Evolutionary conservation across 2,888 invertebrate genomes (phyloP), one percentile per base, ranked within the genome.

Genomic region (Thereva unica): DNA sequence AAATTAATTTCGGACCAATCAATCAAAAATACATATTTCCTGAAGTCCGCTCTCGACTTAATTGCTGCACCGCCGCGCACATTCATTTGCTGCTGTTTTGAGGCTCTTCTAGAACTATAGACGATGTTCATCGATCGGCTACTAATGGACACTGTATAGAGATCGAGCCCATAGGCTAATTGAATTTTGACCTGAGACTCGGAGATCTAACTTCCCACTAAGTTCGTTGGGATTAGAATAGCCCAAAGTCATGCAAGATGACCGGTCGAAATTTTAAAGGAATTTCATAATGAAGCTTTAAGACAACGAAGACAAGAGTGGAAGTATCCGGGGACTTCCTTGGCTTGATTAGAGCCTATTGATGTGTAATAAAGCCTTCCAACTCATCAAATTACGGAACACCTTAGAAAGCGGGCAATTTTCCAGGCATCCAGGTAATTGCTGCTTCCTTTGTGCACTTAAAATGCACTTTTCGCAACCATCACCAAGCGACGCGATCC

Each of bases 1-100:
- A 52, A 66, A 66, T 59, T 66, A 59, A 66, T 66, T 66, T 52
- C 66, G 41, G 44, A 9, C 38, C 59, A 66, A 66, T 59, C 66
- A 59, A 66, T 66, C 66, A 66, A 66, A 66, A 66, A 38, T 49
- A n/a, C n/a, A n/a, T n/a, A 23, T 23, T 23, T 23, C 23, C 23
- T 4, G 5, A 34, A 35, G 50, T 50, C 50, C 6, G 34, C 3
- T 50, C n/a, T 5, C 6, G 50, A 50, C 35, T 50, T 50, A 50
- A 50, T 50, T 50, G 35, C 34, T 50, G 50, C 50, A 10, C 50
- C 2, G 23, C 50, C 2, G 23, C 1, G 23, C 23, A 23, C 23
- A 50, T 50, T 23, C 35, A 23, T 6, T 4, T 3, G 5, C 50
- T 10, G 4, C 7, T 50, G 23, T 23, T 7, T 23, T n/a, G 50